phyloP scores from a whole-genome alignment of 53 echinoderm and acorn worm species.

The Temnopleurus reevesii region DNA sequence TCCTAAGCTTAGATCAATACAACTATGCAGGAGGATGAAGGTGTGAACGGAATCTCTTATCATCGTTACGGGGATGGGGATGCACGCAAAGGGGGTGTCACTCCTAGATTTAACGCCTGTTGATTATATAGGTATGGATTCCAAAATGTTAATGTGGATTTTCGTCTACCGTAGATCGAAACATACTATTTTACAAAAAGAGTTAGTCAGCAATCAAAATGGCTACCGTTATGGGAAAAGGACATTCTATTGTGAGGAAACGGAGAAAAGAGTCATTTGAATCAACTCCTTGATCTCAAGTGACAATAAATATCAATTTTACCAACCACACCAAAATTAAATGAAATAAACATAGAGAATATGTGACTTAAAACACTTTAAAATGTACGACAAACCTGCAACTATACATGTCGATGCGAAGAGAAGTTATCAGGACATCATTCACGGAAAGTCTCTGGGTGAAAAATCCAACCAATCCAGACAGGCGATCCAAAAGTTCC shows the following conservation, averaged over 20 bases:
- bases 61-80: neutral
- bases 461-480: too few relatives aligned
- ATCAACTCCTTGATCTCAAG: too few relatives aligned
- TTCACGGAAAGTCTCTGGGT: neutral
- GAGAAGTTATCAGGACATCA: neutral
- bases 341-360: too few relatives aligned
- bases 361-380: too few relatives aligned
- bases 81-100: neutral
- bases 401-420: neutral
- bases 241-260: too few relatives aligned
- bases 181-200: neutral
- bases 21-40: conserved; percentile 29
- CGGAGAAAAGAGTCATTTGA: too few relatives aligned
- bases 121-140: neutral
- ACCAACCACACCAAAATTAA: too few relatives aligned
- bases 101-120: neutral
- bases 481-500: too few relatives aligned
- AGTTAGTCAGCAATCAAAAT: too few relatives aligned
- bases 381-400: neutral
- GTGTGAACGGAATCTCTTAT: conserved; percentile 25
- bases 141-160: neutral
- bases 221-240: too few relatives aligned
- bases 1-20: conserved; percentile 47
- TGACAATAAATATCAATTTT: too few relatives aligned
- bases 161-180: conserved; percentile 31